These are phyloP conservation scores for Sebastes trivittatus DNA, from an alignment of 2,797 vertebrate species.

Conservation along the genomic window DNA sequence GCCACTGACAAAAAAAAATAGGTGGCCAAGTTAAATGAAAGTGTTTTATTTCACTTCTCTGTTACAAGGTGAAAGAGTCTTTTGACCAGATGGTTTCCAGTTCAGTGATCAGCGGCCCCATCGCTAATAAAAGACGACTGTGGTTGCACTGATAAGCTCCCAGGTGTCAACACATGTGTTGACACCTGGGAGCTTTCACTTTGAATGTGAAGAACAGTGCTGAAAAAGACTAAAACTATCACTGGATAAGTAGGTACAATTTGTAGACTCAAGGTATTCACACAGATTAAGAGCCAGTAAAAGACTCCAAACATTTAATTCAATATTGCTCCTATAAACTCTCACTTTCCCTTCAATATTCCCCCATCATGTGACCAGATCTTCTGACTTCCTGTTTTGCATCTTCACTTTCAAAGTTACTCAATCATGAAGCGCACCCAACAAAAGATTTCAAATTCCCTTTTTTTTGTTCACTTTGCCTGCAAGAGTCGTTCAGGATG, in stretches of 20 bases:
- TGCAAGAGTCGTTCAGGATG: slow-evolving; percentile 22
- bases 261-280: not conserved
- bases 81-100: slow-evolving; percentile 1
- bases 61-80: not conserved
- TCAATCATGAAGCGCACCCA: not conserved
- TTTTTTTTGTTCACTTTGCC: slow-evolving; percentile 25
- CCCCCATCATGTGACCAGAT: slow-evolving; percentile 57
- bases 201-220: not conserved
- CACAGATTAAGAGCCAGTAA: not conserved
- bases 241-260: no score
- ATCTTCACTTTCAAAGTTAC: slow-evolving; percentile 36
- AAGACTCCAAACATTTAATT: not conserved
- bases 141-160: not conserved
- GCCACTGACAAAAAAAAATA: not conserved
- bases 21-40: not conserved
- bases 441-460: slow-evolving; percentile 19
- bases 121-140: not conserved
- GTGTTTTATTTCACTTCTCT: not conserved
- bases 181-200: no score
- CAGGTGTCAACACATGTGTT: not conserved
- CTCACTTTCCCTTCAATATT: not conserved
- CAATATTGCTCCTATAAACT: not conserved
- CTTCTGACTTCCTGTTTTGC: slow-evolving; percentile 74
- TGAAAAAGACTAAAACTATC: not conserved
- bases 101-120: not conserved